Evolutionary conservation across 2,113 vertebrate genomes (phyloP).

Genomic region (Sylvilagus bachmani): DNA sequence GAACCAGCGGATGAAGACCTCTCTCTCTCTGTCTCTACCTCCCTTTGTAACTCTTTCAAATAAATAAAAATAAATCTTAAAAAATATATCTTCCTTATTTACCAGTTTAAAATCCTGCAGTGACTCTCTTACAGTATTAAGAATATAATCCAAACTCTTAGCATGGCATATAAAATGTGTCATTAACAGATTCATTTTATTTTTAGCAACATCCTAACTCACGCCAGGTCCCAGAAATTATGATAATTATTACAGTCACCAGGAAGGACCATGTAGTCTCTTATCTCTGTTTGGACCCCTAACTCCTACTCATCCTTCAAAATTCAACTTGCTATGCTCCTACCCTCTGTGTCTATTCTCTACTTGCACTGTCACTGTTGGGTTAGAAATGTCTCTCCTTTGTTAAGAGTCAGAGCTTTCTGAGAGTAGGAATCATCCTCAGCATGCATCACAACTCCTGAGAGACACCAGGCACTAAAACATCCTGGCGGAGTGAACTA

Average conservation of each 20-base stretch:
- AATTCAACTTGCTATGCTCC: constrained; percentile 32
- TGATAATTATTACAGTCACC: constrained; percentile 17
- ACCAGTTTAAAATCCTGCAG: constrained; percentile 33
- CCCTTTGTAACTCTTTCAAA: too few species aligned
- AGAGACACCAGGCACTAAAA: not conserved
- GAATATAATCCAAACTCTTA: constrained; percentile 51
- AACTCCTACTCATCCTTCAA: constrained; percentile 12
- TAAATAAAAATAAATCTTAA: too few species aligned
- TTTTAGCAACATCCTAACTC: constrained; percentile 47
- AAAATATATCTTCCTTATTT: not conserved
- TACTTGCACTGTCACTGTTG: not conserved
- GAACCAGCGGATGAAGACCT: too few species aligned
- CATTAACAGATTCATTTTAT: constrained; percentile 37
- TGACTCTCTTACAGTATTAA: not conserved
- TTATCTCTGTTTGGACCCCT: not conserved
- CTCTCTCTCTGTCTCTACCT: too few species aligned
- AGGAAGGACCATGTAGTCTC: not conserved
- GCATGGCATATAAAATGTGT: not conserved
- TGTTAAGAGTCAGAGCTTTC: not conserved
- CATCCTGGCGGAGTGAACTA: not conserved
- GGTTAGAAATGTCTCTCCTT: constrained; percentile 3
- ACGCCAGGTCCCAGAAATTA: constrained; percentile 1
- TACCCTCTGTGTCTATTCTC: not conserved
- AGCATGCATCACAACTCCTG: not conserved
- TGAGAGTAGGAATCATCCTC: not conserved